Evolutionary conservation across 2,113 vertebrate species (phyloP).

Genomic region (Poecile atricapillus): DNA sequence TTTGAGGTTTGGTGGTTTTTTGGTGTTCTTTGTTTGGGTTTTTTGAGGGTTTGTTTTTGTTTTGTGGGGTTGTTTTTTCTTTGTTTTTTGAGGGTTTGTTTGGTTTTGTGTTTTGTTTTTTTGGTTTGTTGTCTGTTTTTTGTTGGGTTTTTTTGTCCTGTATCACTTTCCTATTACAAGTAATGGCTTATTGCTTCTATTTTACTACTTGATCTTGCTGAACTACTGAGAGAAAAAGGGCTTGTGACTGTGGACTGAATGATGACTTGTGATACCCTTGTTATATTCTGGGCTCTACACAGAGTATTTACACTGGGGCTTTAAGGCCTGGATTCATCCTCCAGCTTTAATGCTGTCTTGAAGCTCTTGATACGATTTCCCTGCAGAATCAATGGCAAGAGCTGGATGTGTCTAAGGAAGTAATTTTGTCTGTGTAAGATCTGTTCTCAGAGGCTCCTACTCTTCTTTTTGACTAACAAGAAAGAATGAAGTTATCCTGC

Average conservation of each 20-base stretch:
- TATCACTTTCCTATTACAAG: not conserved
- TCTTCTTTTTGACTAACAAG: not conserved
- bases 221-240: not conserved
- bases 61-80: not conserved
- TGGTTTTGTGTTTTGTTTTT: too few species aligned
- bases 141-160: not conserved
- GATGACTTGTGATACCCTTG: not conserved
- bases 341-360: not conserved
- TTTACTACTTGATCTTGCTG: not conserved
- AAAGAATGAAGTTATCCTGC: not conserved
- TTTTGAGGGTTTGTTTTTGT: not conserved
- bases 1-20: not conserved
- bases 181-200: not conserved
- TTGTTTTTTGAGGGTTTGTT: not conserved
- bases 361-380: not conserved
- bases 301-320: rapidly evolving
- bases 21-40: not conserved
- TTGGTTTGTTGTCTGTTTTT: not conserved
- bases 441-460: not conserved
- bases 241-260: not conserved
- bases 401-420: not conserved
- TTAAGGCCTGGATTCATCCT: not conserved
- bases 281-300: not conserved
- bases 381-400: not conserved
- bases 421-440: not conserved